Base-by-base conservation (phyloP, 2,113 vertebrate species). In the Sprattus sprattus region DNA sequence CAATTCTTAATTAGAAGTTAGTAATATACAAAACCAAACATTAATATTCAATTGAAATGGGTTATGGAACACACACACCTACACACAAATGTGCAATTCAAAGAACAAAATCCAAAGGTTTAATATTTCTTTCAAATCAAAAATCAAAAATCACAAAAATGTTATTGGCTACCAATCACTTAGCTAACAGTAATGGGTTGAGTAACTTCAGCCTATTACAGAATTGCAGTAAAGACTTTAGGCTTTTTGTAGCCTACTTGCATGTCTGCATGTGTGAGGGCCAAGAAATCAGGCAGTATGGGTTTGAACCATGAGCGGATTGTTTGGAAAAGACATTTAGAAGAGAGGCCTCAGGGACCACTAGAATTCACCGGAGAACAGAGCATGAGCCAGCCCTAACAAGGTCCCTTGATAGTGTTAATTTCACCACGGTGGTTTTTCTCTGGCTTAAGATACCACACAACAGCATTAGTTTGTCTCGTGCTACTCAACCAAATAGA, bases 381-480 rank as follows among this genome's bases (percentile, higher is more conserved):
- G 4, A 28, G 64, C 49, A 64, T 71, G 6, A 85, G 83, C 45
- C 52, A 84, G 80, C 86, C 45, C 64, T 89, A 89, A 90, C 86
- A 83, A 89, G 89, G 81, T 89, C 85, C 88, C 89, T 28, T 75
- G 88, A 71, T 82, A 45, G 9, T 16, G 67, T 11, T 16, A 64
- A 71, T 57, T 64, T 8, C 22, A 28, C 57, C 81, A 78, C 57
- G 71, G 44, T 25, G 81, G 25, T 49, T n/a, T 49, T 85, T 88
- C 81, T 20, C 81, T 85, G 67, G 54, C 28, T 75, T 75, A 75
- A 75, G 39, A 75, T 52, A 83, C 49, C 16, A 85, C 60, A 16
- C 80, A 32, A 28, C 57, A 82, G n/a, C 60, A 45, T 86, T 87
- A 64, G 67, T 86, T 64, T 25, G 84, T 75, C 45, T 52, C 81